phyloP scores from a whole-genome alignment of 2,797 vertebrate genomes.

The Nannoperca australis region DNA sequence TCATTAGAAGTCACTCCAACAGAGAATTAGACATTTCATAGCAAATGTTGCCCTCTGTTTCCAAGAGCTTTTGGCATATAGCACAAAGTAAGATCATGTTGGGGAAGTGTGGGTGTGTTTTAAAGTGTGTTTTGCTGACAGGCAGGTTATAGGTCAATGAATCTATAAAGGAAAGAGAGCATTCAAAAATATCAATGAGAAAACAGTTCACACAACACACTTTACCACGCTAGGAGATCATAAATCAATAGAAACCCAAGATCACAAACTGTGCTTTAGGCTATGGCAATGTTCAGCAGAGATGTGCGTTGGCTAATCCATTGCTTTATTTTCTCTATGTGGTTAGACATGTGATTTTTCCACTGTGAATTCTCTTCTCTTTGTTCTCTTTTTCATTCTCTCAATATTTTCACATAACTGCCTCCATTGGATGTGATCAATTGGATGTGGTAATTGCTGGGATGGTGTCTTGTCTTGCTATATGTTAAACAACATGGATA shows the following conservation, averaged over 20 bases:
- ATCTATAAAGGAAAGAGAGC: slow-evolving; percentile 68
- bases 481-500: neutral
- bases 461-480: neutral
- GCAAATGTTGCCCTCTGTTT: slow-evolving; percentile 37
- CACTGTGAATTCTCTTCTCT: slow-evolving; percentile 9
- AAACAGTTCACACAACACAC: slow-evolving; percentile 55
- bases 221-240: slow-evolving; percentile 50
- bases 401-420: neutral
- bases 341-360: slow-evolving; percentile 24
- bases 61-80: slow-evolving; percentile 68
- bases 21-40: slow-evolving; percentile 42
- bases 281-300: slow-evolving; percentile 38
- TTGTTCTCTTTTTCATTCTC: slow-evolving; percentile 27
- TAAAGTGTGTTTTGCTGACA: slow-evolving; percentile 63
- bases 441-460: neutral
- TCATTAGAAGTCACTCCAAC: slow-evolving; percentile 45
- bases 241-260: slow-evolving; percentile 62
- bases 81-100: slow-evolving; percentile 53
- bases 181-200: slow-evolving; percentile 74
- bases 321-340: slow-evolving; percentile 40
- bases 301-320: slow-evolving; percentile 48
- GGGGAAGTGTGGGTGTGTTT: slow-evolving; percentile 62
- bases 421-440: neutral
- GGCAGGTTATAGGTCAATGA: slow-evolving; percentile 67
- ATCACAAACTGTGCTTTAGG: slow-evolving; percentile 57